Evolutionary conservation across 2,888 invertebrate genomes (phyloP).

Genomic region (Junonia oenone): DNA sequence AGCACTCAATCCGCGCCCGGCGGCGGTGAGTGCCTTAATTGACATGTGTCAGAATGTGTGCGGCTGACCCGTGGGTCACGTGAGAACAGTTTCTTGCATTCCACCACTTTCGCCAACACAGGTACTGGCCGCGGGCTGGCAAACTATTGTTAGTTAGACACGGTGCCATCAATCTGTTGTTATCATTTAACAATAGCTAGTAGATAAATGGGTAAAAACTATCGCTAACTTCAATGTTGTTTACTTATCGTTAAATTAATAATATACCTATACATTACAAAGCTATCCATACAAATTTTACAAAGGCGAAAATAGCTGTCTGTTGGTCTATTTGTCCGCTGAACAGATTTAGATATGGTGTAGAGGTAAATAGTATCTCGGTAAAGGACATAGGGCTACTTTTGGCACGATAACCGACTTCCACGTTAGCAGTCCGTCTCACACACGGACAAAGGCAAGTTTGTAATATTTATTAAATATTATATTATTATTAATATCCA

Average conservation of each 20-base stretch:
- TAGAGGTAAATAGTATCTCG: too few species aligned
- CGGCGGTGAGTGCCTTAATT: slow-evolving; percentile 70
- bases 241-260: not conserved
- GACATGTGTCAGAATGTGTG: slow-evolving; percentile 77
- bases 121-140: slow-evolving; percentile 34
- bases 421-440: too few species aligned
- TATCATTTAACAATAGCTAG: slow-evolving; percentile 22
- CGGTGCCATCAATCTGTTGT: slow-evolving; percentile 22
- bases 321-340: too few species aligned
- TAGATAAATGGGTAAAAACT: slow-evolving; percentile 5
- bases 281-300: too few species aligned
- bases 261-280: not conserved
- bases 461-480: too few species aligned
- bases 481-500: slow-evolving; percentile 3
- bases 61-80: slow-evolving; percentile 70
- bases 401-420: too few species aligned
- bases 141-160: slow-evolving; percentile 26
- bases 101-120: slow-evolving; percentile 62
- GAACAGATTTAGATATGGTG: too few species aligned
- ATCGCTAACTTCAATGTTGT: not conserved
- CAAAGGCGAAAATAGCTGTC: too few species aligned
- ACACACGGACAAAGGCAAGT: too few species aligned
- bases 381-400: too few species aligned
- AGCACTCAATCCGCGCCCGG: slow-evolving; percentile 70
- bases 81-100: slow-evolving; percentile 68